Evolutionary conservation across 1,140 invertebrate genomes (phyloP), one percentile per base, ranked within the genome.

Genomic region (Ceratosolen solmsi): DNA sequence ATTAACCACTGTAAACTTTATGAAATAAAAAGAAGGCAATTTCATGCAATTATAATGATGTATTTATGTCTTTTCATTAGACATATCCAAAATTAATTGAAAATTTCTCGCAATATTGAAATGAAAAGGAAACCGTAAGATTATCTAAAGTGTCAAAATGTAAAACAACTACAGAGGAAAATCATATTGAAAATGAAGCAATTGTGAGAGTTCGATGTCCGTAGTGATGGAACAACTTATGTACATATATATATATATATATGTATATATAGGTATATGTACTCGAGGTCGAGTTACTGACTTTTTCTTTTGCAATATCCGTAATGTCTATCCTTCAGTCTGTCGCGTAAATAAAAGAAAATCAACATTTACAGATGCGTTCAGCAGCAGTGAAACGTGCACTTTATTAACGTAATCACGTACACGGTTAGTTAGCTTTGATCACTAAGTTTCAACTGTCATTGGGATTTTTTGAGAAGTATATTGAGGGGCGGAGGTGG

Each of bases 341-440:
- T 22, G 22, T 1, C 58, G 38, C 27, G 41, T 13, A 65, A 65
- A 77, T 77, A 65, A 65, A 77, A 49, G 17, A 49, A n/a, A 71
- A 11, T 15, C 41, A 38, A 38, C 15, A n/a, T 13, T 20, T 3
- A 4, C 17, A 38, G 56, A 65, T 77, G 56, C 73, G 38, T 76
- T 76, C 7, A 41, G 25, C 0, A 33, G 33, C 63, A 38, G 46
- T 49, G 25, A 1, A 49, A 49, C n/a, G 13, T 49, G 27, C 7
- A 51, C 27, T 68, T 77, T 65, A 77, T 77, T 60, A 76, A 56
- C 58, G 56, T 36, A 75, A 75, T 75, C n/a, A 38, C 27, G 38
- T 8, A 15, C 56, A 63, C 56, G 38, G 74, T 76, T 76, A 76
- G 74, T 76, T 76, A 63, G 74, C 74, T 76, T 60, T 76, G 74